Evolutionary conservation across 1,140 invertebrate species (phyloP), one percentile per base, ranked within the genome.

Genomic region (Temnothorax curvispinosus): DNA sequence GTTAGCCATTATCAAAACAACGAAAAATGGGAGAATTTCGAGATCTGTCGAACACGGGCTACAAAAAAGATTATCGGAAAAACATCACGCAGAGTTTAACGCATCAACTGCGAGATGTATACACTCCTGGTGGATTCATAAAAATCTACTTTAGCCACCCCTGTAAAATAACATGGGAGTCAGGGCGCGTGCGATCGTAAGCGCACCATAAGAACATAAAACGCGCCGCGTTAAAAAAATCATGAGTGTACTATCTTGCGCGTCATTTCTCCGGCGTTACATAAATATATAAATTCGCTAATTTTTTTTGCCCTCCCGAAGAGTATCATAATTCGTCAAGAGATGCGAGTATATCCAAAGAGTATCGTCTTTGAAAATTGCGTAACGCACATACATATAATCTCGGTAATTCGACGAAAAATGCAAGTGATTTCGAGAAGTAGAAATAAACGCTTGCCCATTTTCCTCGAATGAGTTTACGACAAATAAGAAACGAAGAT

Each of bases 151-250:
- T 87, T 80, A 88, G 69, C 90, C 86, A 88, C 90, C 92, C 93
- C 89, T 92, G 86, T 92, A 89, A 94, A 94, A 94, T 93, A 94
- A 93, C 87, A 93, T 64, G 69, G 78, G 71, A 89, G 85, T 74
- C 64, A 71, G 64, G 74, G 78, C 86, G 67, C 88, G 72, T 87
- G 64, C 89, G 78, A 88, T 85, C 88, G 86, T 87, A 86, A 76
- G 85, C 75, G 82, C 84, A 85, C 89, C 90, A 91, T 94, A 93
- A 89, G 91, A 77, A 87, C 90, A 87, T 92, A 85, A 93, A 92
- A 85, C 64, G 87, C 87, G 60, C 50, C 41, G 47, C 60, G 90
- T 92, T 93, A 94, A 93, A 93, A 87, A 92, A 93, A 93, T 93
- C 90, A 93, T 89, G 86, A 90, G 90, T 85, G 80, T 82, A 75